phyloP scores from a whole-genome alignment of 2,888 invertebrate species.

The Coenonympha arcania region DNA sequence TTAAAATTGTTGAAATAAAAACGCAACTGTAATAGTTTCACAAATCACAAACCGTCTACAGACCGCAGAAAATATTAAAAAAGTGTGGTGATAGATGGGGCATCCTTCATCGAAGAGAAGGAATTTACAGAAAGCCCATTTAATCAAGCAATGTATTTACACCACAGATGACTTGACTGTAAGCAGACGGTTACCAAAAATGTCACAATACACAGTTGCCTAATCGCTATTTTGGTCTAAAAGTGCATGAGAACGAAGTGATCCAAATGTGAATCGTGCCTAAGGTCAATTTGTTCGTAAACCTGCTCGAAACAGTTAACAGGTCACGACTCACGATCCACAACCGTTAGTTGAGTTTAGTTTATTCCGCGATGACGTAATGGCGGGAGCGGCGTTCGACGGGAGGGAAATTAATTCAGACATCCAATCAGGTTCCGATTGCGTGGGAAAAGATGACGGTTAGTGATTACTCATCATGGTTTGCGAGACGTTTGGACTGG shows the following conservation, averaged over 20 bases:
- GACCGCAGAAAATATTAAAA: too few relatives aligned
- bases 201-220: background rate
- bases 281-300: constrained; percentile 8
- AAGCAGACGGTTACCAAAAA: too few relatives aligned
- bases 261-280: background rate
- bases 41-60: too few relatives aligned
- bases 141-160: too few relatives aligned
- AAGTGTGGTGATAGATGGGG: too few relatives aligned
- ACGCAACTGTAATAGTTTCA: too few relatives aligned
- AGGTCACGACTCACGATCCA: constrained; percentile 14
- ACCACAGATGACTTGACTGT: too few relatives aligned
- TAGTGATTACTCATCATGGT: background rate
- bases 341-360: constrained; percentile 11
- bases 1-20: too few relatives aligned
- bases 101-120: too few relatives aligned
- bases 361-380: constrained; percentile 15
- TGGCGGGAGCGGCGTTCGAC: background rate
- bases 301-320: constrained; percentile 5
- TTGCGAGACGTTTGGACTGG: background rate
- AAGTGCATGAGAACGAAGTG: background rate
- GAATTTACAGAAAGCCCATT: too few relatives aligned
- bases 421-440: background rate
- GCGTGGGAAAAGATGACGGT: background rate
- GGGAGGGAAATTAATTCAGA: constrained; percentile 10
- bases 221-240: background rate